A percentile compares a stretch with the other conserved stretches of the same genome.
These are phyloP conservation scores for Macrosiphum euphorbiae DNA, from an alignment of 2,888 invertebrate genomes.

Conservation along the genomic window DNA sequence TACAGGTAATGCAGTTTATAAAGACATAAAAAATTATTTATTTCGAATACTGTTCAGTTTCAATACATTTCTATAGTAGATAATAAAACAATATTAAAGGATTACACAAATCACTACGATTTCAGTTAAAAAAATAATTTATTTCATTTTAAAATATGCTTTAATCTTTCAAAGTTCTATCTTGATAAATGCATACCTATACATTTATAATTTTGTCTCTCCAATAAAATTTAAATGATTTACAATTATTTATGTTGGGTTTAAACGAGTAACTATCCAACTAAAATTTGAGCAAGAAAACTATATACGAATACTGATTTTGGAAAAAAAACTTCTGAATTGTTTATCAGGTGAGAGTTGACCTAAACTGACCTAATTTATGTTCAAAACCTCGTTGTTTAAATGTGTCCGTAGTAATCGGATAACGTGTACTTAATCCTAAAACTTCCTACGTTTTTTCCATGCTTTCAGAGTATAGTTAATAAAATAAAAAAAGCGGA, in stretches of 20 bases:
- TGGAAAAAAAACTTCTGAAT: background rate
- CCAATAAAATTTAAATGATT: background rate
- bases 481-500: background rate
- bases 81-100: background rate
- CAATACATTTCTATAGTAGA: background rate
- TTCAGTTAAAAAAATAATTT: background rate
- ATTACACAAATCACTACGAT: background rate
- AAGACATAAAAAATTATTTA: background rate
- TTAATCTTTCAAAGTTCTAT: background rate
- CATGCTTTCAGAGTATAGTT: background rate
- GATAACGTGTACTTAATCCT: conserved; percentile 35
- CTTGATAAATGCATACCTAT: background rate
- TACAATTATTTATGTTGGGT: background rate
- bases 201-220: background rate
- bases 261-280: background rate
- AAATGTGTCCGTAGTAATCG: conserved; percentile 11
- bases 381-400: background rate
- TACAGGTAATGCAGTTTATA: background rate
- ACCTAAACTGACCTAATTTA: background rate
- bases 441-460: background rate
- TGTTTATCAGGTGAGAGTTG: background rate
- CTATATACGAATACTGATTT: background rate
- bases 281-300: background rate
- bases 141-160: background rate
- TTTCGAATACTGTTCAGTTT: background rate